Evolutionary conservation across 2,888 invertebrate genomes (phyloP), one percentile per base, ranked within the genome.

Genomic region (Campoplex capitator): DNA sequence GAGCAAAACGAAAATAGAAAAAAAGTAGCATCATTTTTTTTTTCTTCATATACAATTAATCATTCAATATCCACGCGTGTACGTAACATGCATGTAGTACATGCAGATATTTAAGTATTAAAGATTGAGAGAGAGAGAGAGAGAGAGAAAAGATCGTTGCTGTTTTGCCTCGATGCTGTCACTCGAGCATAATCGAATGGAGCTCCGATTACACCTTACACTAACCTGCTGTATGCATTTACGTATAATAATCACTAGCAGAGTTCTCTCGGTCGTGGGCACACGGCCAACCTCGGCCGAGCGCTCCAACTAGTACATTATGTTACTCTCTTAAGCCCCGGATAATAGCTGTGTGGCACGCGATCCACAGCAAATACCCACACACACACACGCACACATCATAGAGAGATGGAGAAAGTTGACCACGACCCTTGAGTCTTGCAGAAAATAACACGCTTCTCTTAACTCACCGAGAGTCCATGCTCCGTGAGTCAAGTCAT

Each of bases 351-450:
- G 83, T 85, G 88, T 87, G 88, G 88, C 91, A 91, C 89, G 89
- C 90, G 91, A 90, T 89, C 83, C 86, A 84, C 78, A 83, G 71
- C 65, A 70, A 73, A 67, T 76, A 77, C 88, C 83, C 85, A 84
- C 85, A 84, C 85, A 23, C 23, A 23, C 23, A 23, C 88, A 80
- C 85, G 82, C 85, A 84, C 85, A 73, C 77, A 6, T 3, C 48
- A 56, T 58, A 89, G 90, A 91, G 91, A 90, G 90, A 86, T 88
- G 91, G 92, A 92, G 93, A 93, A 93, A 93, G 92, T 93, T 92
- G 92, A 92, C 91, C 92, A 91, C 91, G 92, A 92, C 92, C 92
- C 92, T 91, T 88, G 89, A 86, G 83, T 82, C 83, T 70, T 84
- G 86, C 83, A 79, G 85, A 83, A 84, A 88, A 83, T 86, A 84